These are phyloP conservation scores for Crocodylus rhombifer DNA, from an alignment of 2,797 vertebrate species.

Conservation along the genomic window DNA sequence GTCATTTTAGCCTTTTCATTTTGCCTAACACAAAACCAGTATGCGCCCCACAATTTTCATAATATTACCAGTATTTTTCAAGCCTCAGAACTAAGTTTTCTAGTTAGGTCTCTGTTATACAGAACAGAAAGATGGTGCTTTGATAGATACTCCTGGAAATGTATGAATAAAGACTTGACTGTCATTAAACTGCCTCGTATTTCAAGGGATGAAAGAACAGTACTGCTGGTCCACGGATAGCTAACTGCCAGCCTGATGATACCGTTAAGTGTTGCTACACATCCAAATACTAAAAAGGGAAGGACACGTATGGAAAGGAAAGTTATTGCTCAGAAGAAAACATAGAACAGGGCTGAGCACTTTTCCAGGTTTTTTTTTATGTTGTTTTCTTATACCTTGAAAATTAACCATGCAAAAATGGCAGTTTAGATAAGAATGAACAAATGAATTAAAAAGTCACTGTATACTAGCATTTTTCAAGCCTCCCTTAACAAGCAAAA, in stretches of 20 bases:
- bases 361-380: neutral
- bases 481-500: neutral
- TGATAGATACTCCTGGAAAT: neutral
- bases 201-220: neutral
- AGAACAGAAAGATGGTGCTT: neutral
- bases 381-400: neutral
- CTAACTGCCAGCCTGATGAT: neutral
- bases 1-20: neutral
- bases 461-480: neutral
- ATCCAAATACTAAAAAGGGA: neutral
- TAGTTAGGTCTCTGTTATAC: neutral
- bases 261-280: neutral
- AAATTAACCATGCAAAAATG: neutral
- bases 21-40: neutral
- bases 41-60: neutral
- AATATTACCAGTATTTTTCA: neutral
- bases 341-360: neutral
- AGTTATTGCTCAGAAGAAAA: neutral
- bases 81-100: conserved; percentile 3
- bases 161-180: neutral
- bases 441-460: neutral
- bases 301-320: neutral
- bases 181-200: neutral
- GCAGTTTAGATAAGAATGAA: neutral
- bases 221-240: neutral